A percentile compares a stretch with the other conserved stretches of the same genome.
Conservation (phyloP, 2,797 vertebrate genomes). For the Brotula barbata region DNA sequence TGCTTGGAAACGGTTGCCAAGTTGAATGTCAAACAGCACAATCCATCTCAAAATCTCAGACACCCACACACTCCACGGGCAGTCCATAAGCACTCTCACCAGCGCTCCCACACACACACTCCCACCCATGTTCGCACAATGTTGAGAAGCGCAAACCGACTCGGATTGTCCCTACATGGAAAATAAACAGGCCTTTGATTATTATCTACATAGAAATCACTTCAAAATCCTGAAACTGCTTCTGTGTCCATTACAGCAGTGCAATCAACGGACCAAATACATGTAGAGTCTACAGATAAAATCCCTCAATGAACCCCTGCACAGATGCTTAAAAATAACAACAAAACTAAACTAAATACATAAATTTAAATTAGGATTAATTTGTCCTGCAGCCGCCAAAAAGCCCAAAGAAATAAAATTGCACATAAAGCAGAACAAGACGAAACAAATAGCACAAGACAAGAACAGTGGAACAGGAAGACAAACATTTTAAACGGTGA, state of each 20-base stretch:
- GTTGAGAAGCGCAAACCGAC: constrained; percentile 25
- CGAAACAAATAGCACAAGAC: not conserved
- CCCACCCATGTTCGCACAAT: constrained; percentile 53
- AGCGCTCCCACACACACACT: constrained; percentile 50
- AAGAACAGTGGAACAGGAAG: not conserved
- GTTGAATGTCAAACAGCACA: constrained; percentile 64
- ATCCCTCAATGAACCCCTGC: too few relatives aligned
- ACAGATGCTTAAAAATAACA: too few relatives aligned
- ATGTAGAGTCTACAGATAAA: too few relatives aligned
- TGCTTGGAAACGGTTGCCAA: constrained; percentile 69
- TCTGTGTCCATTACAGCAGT: not conserved
- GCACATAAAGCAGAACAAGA: not conserved
- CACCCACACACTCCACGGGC: constrained; percentile 60
- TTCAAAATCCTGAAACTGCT: too few relatives aligned
- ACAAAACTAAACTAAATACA: too few relatives aligned
- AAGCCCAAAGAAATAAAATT: constrained; percentile 1
- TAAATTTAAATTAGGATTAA: too few relatives aligned
- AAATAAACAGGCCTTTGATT: too few relatives aligned
- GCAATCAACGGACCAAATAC: too few relatives aligned
- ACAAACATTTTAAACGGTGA: constrained; percentile 1
- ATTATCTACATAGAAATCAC: too few relatives aligned
- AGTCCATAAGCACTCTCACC: constrained; percentile 57
- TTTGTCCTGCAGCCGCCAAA: too few relatives aligned
- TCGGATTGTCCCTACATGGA: too few relatives aligned
- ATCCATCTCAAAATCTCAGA: constrained; percentile 56